phyloP scores from a whole-genome alignment of 2,888 invertebrate species.

The Amiota communis region DNA sequence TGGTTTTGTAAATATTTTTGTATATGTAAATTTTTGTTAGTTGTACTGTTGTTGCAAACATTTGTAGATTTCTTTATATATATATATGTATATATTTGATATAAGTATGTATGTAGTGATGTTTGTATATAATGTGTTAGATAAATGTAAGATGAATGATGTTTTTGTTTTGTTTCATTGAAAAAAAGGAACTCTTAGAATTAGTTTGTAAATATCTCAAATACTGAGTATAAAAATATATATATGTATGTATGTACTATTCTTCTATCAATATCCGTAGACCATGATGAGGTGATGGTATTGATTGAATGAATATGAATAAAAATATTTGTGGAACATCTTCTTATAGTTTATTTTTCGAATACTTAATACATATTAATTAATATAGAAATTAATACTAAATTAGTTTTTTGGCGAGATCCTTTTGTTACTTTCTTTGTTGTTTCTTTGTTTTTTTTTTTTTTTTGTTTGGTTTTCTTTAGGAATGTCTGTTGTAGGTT shows the following conservation, averaged over 20 bases:
- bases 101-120: neutral
- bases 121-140: neutral
- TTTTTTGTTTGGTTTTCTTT: constrained; percentile 38
- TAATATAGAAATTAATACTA: too few species aligned
- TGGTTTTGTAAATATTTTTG: constrained; percentile 10
- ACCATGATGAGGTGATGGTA: too few species aligned
- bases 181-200: constrained; percentile 21
- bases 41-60: constrained; percentile 24
- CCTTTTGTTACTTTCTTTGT: constrained; percentile 5
- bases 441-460: neutral
- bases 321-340: too few species aligned
- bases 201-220: constrained; percentile 9
- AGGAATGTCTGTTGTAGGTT: constrained; percentile 56
- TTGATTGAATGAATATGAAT: too few species aligned
- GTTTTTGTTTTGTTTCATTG: neutral
- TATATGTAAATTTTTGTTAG: neutral
- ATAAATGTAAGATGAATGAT: neutral
- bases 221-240: constrained; percentile 8
- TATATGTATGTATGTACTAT: too few species aligned
- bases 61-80: constrained; percentile 2
- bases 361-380: too few species aligned
- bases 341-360: too few species aligned
- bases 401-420: constrained; percentile 1
- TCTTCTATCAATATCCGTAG: too few species aligned
- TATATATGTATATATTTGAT: neutral